phyloP scores from a whole-genome alignment of 2,797 vertebrate genomes.

The Phoebastria nigripes region DNA sequence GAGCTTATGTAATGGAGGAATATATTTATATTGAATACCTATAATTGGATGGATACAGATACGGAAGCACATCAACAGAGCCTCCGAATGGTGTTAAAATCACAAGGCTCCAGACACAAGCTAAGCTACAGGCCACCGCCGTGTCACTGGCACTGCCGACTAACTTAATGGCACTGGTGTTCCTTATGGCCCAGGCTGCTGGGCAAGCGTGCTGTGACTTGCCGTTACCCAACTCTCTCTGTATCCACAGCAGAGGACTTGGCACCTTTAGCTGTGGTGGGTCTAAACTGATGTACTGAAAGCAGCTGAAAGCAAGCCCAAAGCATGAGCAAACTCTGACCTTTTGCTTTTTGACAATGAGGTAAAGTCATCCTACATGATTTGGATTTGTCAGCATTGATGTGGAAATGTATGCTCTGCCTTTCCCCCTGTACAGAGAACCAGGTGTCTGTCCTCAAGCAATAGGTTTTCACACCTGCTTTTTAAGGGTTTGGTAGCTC shows the following conservation, averaged over 20 bases:
- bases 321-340: constrained; percentile 17
- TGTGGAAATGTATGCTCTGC: constrained; percentile 46
- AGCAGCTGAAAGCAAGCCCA: constrained; percentile 45
- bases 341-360: constrained; percentile 36
- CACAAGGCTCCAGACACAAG: not conserved
- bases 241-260: not conserved
- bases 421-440: constrained; percentile 27
- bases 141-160: not conserved
- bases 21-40: not conserved
- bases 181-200: not conserved
- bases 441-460: constrained; percentile 27
- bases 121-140: not conserved
- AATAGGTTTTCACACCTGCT: constrained; percentile 7
- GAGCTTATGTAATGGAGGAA: not conserved
- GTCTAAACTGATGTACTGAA: not conserved
- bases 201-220: fast-evolving
- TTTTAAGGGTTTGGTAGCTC: constrained; percentile 89
- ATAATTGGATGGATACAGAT: not conserved
- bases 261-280: not conserved
- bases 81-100: not conserved
- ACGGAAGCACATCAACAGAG: not conserved
- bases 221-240: not conserved
- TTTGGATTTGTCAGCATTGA: constrained; percentile 37
- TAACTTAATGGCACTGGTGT: not conserved
- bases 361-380: constrained; percentile 46